Evolutionary conservation across 2,113 vertebrate species (phyloP).

Genomic region (Argyrosomus japonicus): DNA sequence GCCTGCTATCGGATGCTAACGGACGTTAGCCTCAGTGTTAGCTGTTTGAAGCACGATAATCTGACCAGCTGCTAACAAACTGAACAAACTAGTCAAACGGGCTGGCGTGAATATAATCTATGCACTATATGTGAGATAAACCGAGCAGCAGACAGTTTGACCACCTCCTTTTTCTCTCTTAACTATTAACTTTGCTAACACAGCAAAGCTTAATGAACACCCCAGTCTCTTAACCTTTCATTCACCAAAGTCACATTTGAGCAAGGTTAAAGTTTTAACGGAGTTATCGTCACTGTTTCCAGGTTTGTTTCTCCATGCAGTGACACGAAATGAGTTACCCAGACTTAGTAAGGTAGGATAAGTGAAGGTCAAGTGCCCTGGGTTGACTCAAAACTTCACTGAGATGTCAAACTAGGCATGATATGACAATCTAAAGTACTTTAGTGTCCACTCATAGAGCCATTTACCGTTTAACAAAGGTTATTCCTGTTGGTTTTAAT

Average conservation of each 20-base stretch:
- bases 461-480: no score
- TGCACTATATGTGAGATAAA: background rate
- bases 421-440: no score
- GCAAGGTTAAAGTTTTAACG: background rate
- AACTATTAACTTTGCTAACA: conserved; percentile 46
- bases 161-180: background rate
- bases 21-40: conserved; percentile 63
- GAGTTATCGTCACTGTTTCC: background rate
- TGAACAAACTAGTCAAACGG: conserved; percentile 3
- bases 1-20: conserved; percentile 48
- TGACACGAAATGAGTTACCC: background rate
- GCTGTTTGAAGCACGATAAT: conserved; percentile 37
- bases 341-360: background rate
- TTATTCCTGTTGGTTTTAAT: background rate
- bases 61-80: background rate
- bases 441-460: background rate
- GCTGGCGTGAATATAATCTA: background rate
- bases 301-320: background rate
- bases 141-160: background rate
- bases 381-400: background rate
- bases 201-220: background rate
- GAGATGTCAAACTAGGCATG: background rate
- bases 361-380: conserved; percentile 51
- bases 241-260: background rate
- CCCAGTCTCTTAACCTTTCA: conserved; percentile 18